phyloP scores from a whole-genome alignment of 2,113 vertebrate species.

The Scytalopus superciliaris region DNA sequence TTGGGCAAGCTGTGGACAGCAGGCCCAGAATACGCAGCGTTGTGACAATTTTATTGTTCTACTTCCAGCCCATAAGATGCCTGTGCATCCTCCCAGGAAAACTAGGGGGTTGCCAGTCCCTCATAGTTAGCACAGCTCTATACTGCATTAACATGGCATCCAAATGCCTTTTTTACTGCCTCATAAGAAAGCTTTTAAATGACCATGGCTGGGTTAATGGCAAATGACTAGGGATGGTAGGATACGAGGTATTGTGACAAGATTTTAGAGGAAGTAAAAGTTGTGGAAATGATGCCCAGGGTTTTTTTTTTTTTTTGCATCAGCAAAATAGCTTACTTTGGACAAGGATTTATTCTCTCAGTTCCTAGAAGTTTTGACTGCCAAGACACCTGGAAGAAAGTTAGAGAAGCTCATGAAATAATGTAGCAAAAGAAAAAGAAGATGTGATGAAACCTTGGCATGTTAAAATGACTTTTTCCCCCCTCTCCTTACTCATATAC shows the following conservation, averaged over 20 bases:
- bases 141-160: neutral
- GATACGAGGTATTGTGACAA: neutral
- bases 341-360: neutral
- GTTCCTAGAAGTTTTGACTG: conserved; percentile 13
- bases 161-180: neutral
- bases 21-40: neutral
- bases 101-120: neutral
- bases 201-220: neutral
- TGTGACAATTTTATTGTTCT: neutral
- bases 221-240: neutral
- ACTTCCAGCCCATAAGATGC: neutral
- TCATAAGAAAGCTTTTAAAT: neutral
- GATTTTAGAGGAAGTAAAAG: neutral
- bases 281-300: neutral
- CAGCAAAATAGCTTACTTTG: conserved; percentile 1
- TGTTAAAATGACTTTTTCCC: neutral
- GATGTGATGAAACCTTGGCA: conserved; percentile 20
- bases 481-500: neutral
- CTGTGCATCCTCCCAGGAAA: neutral
- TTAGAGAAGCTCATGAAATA: neutral
- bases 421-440: neutral
- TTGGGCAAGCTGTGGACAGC: neutral
- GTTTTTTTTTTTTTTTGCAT: neutral
- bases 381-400: neutral
- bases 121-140: neutral